phyloP scores from a whole-genome alignment of 1,140 invertebrate genomes.

The Cecropterus lyciades region DNA sequence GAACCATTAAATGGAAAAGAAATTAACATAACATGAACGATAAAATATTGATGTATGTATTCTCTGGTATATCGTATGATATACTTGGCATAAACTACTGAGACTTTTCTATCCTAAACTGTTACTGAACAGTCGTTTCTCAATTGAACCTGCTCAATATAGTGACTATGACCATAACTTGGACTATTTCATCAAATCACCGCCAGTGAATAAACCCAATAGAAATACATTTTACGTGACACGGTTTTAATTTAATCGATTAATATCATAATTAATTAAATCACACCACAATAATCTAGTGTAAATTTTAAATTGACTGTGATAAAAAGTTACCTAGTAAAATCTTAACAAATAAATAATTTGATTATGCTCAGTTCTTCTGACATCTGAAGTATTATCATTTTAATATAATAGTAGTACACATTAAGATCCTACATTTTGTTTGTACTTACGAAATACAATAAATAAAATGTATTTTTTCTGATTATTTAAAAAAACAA shows the following conservation, averaged over 20 bases:
- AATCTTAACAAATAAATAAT: not conserved
- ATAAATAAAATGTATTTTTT: slow-evolving; percentile 14
- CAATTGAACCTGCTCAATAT: slow-evolving; percentile 9
- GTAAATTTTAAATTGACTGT: slow-evolving; percentile 36
- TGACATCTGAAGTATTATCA: not conserved
- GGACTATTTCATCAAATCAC: slow-evolving; percentile 6
- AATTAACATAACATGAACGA: no score
- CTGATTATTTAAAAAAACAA: not conserved
- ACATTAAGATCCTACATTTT: not conserved
- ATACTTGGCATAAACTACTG: no score
- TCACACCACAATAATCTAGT: slow-evolving; percentile 18
- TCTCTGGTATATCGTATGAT: no score
- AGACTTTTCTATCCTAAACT: not conserved
- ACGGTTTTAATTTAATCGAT: slow-evolving; percentile 23
- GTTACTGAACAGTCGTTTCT: not conserved
- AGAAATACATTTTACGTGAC: slow-evolving; percentile 5
- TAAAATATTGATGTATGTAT: no score
- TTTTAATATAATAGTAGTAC: not conserved
- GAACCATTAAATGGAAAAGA: no score
- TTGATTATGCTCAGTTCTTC: not conserved
- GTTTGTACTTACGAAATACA: not conserved
- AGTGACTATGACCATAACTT: slow-evolving; percentile 5
- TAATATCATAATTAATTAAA: slow-evolving; percentile 10
- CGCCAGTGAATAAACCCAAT: not conserved
- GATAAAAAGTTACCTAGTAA: slow-evolving; percentile 36